These are phyloP conservation scores for Petrolisthes manimaculis DNA, from an alignment of 2,888 invertebrate genomes.

Conservation along the genomic window DNA sequence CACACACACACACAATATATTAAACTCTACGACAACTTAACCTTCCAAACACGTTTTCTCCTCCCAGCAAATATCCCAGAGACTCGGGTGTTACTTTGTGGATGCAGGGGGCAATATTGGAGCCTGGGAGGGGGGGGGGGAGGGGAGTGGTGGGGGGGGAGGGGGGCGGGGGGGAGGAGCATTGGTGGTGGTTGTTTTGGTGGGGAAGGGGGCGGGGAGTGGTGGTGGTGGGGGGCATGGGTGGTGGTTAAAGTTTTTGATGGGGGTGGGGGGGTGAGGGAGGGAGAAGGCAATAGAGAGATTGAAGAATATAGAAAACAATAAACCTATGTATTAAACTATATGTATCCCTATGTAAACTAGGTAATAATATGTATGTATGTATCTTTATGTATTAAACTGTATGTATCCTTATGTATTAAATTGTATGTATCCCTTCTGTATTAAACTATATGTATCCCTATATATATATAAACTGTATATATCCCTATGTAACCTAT, in stretches of 20 bases:
- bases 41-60: constrained; percentile 1
- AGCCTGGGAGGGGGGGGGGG: not conserved
- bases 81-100: not conserved
- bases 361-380: too few species aligned
- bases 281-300: too few species aligned
- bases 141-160: not conserved
- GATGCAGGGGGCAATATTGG: constrained; percentile 18
- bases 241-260: not conserved
- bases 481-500: too few species aligned
- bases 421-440: too few species aligned
- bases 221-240: not conserved
- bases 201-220: not conserved
- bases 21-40: not conserved
- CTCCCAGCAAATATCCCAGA: constrained; percentile 6
- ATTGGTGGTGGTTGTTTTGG: not conserved
- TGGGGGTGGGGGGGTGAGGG: too few species aligned
- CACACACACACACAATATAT: not conserved
- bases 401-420: too few species aligned
- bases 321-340: too few species aligned
- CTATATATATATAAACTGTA: too few species aligned
- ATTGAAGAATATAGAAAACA: too few species aligned
- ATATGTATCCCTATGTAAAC: too few species aligned
- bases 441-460: too few species aligned
- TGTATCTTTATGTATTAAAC: too few species aligned
- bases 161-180: not conserved